phyloP scores from a whole-genome alignment of 1,140 invertebrate genomes.

The Drosophila nannoptera region DNA sequence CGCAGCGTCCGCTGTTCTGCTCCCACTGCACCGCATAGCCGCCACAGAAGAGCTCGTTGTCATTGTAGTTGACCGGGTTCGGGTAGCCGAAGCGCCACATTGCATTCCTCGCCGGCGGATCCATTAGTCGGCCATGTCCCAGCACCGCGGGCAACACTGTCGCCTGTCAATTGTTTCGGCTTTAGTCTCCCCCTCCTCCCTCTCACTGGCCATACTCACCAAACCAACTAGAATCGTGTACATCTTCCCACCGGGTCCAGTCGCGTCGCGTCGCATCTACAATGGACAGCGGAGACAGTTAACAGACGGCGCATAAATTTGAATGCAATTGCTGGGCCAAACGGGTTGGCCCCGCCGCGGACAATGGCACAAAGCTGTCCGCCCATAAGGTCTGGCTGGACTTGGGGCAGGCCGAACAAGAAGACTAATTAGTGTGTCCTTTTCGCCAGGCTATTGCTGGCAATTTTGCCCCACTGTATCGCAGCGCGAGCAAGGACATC shows the following conservation, averaged over 20 bases:
- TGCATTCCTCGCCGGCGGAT: constrained; percentile 93
- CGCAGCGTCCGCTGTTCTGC: constrained; percentile 91
- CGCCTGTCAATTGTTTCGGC: background rate
- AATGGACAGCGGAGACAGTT: constrained; percentile 19
- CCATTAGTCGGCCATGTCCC: constrained; percentile 91
- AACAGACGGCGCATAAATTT: constrained; percentile 43
- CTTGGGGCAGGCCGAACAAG: too few relatives aligned
- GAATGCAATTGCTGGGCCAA: constrained; percentile 42
- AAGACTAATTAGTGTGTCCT: too few relatives aligned
- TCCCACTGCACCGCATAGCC: constrained; percentile 93
- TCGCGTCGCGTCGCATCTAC: constrained; percentile 26
- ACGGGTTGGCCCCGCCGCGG: constrained; percentile 46
- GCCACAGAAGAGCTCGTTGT: constrained; percentile 91
- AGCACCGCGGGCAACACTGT: constrained; percentile 68
- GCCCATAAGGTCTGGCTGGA: too few relatives aligned
- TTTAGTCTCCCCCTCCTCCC: background rate
- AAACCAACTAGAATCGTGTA: constrained; percentile 38
- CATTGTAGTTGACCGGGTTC: constrained; percentile 96
- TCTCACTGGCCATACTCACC: constrained; percentile 36
- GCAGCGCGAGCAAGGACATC: constrained; percentile 63
- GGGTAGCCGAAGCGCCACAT: constrained; percentile 97
- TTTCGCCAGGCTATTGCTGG: background rate
- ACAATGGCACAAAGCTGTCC: background rate
- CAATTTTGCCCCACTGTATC: constrained; percentile 22
- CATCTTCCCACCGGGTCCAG: constrained; percentile 23